Percentiles rank a stretch among this genome's conserved stretches.
Evolutionary conservation across 2,797 vertebrate species (phyloP).

Genomic region (Caiman crocodilus): DNA sequence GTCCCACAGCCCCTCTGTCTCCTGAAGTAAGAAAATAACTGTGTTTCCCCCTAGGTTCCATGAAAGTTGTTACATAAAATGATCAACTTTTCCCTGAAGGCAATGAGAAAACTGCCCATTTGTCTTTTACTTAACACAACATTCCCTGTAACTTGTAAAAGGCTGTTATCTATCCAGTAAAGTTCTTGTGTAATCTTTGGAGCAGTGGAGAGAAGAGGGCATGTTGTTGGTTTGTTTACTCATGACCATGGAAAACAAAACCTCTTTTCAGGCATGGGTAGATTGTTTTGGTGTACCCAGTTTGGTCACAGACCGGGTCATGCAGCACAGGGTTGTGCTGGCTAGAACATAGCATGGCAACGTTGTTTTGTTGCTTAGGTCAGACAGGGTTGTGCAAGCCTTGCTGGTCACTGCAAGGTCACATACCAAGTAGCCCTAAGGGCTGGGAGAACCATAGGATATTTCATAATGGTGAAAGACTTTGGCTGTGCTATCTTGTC

Average conservation of each 20-base stretch:
- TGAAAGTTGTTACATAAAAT: accelerated
- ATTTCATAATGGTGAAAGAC: not conserved
- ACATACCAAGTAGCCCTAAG: no score
- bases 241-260: accelerated
- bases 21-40: accelerated
- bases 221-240: not conserved
- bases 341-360: not conserved
- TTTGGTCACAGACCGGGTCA: not conserved
- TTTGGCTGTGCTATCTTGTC: not conserved
- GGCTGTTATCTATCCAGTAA: accelerated
- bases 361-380: not conserved
- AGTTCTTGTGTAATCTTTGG: accelerated
- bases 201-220: not conserved
- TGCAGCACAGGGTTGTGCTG: not conserved
- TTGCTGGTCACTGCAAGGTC: not conserved
- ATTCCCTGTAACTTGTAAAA: accelerated
- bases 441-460: not conserved
- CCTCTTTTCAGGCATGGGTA: not conserved
- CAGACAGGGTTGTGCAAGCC: not conserved
- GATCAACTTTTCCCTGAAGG: not conserved
- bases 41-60: not conserved
- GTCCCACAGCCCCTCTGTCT: accelerated
- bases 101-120: not conserved
- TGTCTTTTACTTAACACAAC: not conserved
- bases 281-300: not conserved